Percentiles rank a stretch among this genome's conserved stretches.
Conservation (phyloP, 2,797 vertebrate species). For the Gila robusta region DNA sequence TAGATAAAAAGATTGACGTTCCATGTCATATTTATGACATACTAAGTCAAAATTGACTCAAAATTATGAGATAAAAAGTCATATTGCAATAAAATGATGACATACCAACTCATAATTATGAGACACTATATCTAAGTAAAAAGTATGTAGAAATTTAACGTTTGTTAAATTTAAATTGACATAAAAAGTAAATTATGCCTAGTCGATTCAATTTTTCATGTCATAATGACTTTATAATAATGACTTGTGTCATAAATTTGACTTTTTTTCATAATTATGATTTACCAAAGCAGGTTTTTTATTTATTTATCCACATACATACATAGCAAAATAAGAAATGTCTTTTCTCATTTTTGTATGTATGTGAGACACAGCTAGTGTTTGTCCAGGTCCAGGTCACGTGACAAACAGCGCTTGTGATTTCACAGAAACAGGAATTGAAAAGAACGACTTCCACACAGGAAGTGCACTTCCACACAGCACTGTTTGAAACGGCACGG, state of each 20-base stretch:
- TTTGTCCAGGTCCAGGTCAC: background rate
- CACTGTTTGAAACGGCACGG: background rate
- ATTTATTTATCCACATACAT: background rate
- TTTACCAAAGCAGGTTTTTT: background rate
- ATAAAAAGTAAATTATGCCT: background rate
- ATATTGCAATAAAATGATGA: background rate
- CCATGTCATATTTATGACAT: background rate
- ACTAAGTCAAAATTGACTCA: no score
- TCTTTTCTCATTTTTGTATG: background rate
- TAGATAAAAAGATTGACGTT: background rate
- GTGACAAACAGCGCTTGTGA: background rate
- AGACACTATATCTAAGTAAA: background rate
- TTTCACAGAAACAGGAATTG: conserved; percentile 18
- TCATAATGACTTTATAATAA: background rate
- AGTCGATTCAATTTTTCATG: background rate
- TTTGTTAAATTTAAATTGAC: no score
- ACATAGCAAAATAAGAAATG: background rate
- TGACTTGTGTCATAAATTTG: no score
- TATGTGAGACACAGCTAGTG: background rate
- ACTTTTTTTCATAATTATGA: background rate
- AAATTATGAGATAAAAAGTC: background rate
- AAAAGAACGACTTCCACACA: conserved; percentile 13
- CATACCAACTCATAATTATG: background rate
- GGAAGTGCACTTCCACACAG: background rate
- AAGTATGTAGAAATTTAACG: background rate